Evolutionary conservation across 2,888 invertebrate species (phyloP), one percentile per base, ranked within the genome.

Genomic region (Iphiclides podalirius): DNA sequence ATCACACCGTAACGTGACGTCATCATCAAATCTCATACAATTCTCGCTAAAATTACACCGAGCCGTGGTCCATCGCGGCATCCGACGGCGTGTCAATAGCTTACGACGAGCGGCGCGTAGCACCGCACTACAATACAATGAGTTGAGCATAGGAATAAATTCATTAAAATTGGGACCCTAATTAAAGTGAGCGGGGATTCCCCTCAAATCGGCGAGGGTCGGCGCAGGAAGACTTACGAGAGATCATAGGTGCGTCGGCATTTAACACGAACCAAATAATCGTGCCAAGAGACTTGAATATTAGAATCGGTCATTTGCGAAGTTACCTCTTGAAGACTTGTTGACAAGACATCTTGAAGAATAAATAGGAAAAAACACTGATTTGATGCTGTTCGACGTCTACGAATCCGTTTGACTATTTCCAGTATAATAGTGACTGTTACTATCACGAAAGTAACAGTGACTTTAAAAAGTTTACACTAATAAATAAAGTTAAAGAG

Each of bases 91-190:
- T 26, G 38, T 33, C 33, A 26, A 26, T 20, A 35, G 35, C 28
- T 40, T 39, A 39, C 7, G 11, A n/a, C 46, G 20, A 36, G n/a
- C 35, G 33, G 23, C 40, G 23, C 4, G 23, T 11, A 31, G 31
- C 49, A 31, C 47, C 39, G 31, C 12, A 3, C 31, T 31, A 7
- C 9, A n/a, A 9, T 31, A 26, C 8, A 31, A 8, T 31, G 12
- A 31, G 31, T 31, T 31, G 31, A 31, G 31, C 31, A 31, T 2
- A 31, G 31, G 11, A 31, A 54, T 57, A 54, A 57, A 54, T 53
- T 54, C 54, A 51, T 46, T 39, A 39, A 26, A 37, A 4, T 31
- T 31, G 31, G 4, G 11, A 31, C 15, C 44, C 11, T n/a, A 20
- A 31, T 6, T 26, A 26, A 26, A 26, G 8, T 26, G 26, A 26